A percentile compares a stretch with the other conserved stretches of the same genome.
Evolutionary conservation across 2,797 vertebrate species (phyloP).

Genomic region (Sparus aurata): DNA sequence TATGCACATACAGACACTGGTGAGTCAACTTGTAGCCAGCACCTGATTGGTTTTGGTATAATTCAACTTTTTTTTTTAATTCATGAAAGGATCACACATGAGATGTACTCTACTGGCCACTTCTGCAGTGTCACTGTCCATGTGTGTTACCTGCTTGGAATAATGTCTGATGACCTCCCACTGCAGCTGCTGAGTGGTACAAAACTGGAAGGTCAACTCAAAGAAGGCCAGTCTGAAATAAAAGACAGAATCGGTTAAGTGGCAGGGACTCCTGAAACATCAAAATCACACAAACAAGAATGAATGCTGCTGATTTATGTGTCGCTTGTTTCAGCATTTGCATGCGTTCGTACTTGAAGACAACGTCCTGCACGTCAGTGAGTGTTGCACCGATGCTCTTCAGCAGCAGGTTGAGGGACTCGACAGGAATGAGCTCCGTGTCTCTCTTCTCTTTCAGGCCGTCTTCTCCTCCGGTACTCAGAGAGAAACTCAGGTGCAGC

Average conservation of each 20-base stretch:
- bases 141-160: conserved; percentile 92
- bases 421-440: conserved; percentile 90
- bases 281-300: background rate
- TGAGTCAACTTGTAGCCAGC: background rate
- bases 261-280: background rate
- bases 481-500: conserved; percentile 97
- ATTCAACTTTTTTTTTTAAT: background rate
- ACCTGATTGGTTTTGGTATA: background rate
- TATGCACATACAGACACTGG: background rate
- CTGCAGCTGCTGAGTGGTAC: conserved; percentile 93
- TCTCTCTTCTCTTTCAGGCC: conserved; percentile 88
- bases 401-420: conserved; percentile 93
- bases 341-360: conserved; percentile 91
- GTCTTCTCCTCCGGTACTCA: conserved; percentile 93
- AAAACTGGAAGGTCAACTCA: conserved; percentile 93
- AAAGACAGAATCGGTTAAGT: background rate
- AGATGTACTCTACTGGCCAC: background rate
- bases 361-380: conserved; percentile 95
- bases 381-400: conserved; percentile 98
- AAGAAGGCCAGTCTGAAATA: conserved; percentile 92
- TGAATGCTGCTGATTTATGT: background rate
- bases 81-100: background rate
- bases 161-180: conserved; percentile 94
- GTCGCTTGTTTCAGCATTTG: background rate
- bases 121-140: background rate